phyloP scores from a whole-genome alignment of 2,797 vertebrate genomes.

The Melanitta fusca region DNA sequence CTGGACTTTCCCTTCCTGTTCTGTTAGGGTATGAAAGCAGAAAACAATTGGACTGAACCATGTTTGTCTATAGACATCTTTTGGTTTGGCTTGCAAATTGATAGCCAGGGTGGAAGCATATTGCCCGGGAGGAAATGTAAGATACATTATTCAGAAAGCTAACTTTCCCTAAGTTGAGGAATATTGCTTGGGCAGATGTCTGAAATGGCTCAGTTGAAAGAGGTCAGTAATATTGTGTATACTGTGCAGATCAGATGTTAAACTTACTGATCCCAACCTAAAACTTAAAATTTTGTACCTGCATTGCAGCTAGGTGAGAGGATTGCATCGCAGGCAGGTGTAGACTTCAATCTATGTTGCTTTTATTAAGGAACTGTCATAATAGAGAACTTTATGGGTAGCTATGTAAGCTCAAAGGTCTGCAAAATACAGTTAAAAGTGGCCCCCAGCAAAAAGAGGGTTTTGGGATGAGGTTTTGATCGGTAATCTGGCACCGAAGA shows the following conservation, averaged over 20 bases:
- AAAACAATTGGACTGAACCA: background rate
- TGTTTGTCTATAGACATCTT: background rate
- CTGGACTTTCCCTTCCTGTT: background rate
- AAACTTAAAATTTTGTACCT: background rate
- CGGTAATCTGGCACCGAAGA: background rate
- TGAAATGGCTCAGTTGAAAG: background rate
- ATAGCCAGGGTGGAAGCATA: background rate
- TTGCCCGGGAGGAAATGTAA: background rate
- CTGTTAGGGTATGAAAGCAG: rapidly evolving
- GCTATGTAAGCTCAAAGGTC: background rate
- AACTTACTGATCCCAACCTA: background rate
- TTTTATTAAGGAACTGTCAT: background rate
- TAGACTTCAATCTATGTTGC: too few relatives aligned
- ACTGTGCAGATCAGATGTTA: background rate
- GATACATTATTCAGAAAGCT: background rate
- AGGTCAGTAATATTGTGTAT: background rate
- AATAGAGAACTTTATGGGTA: background rate
- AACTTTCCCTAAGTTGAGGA: background rate
- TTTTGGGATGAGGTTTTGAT: too few relatives aligned
- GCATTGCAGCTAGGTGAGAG: background rate
- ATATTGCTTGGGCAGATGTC: background rate
- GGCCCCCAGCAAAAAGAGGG: background rate
- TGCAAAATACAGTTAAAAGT: background rate
- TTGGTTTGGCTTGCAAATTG: background rate
- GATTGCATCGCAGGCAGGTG: background rate